Conservation (phyloP, 1,140 invertebrate species). For the Tenebrio molitor region DNA sequence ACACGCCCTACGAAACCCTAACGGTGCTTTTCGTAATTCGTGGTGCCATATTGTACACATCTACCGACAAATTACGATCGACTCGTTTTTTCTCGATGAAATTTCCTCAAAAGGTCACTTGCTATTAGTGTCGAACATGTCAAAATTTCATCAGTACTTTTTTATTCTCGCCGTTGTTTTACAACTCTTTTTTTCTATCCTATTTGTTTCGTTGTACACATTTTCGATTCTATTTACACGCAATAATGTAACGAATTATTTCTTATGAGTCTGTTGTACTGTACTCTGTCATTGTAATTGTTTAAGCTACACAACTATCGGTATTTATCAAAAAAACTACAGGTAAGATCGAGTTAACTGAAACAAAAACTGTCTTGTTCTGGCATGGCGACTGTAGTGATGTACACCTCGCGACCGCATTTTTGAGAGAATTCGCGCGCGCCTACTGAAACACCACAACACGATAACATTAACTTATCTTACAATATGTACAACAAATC, state of each 20-base stretch:
- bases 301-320: constrained; percentile 46
- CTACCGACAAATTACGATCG: constrained; percentile 1
- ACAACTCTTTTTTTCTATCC: no score
- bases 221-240: not conserved
- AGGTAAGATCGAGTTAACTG: constrained; percentile 45
- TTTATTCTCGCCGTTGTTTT: not conserved
- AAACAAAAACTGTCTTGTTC: constrained; percentile 44
- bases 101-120: constrained; percentile 25
- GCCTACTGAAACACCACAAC: not conserved
- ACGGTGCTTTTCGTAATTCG: constrained; percentile 41
- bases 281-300: constrained; percentile 43
- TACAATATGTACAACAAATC: no score
- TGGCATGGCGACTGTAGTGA: constrained; percentile 40
- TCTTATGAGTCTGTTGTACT: constrained; percentile 4
- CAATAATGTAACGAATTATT: constrained; percentile 11
- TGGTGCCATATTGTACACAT: constrained; percentile 41
- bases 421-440: constrained; percentile 16
- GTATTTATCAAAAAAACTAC: constrained; percentile 44
- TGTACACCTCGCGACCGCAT: constrained; percentile 23
- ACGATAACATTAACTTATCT: no score
- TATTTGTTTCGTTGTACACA: no score
- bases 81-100: not conserved
- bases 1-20: constrained; percentile 35
- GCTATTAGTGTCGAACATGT: constrained; percentile 23
- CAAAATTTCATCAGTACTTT: constrained; percentile 12